These are phyloP conservation scores for Atrina japonica DNA, from an alignment of 2,888 invertebrate species.

Conservation along the genomic window DNA sequence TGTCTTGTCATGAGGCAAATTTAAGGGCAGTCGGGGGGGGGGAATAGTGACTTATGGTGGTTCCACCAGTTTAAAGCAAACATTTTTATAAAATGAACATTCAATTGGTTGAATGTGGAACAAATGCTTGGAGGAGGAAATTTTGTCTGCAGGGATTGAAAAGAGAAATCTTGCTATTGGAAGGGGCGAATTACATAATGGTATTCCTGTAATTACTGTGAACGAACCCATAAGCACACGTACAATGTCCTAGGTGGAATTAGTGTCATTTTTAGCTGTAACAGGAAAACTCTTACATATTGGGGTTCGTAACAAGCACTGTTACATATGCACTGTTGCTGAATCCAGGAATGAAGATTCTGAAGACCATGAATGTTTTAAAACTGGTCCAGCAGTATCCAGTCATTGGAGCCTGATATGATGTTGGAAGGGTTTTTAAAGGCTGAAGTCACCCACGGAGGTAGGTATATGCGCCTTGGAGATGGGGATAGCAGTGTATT, in stretches of 20 bases:
- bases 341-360: slow-evolving; percentile 13
- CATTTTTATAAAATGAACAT: not conserved
- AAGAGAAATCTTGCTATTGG: slow-evolving; percentile 24
- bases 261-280: slow-evolving; percentile 23
- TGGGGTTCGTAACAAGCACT: slow-evolving; percentile 27
- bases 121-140: slow-evolving; percentile 8
- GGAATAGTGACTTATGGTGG: too few relatives aligned
- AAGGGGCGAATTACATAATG: slow-evolving; percentile 9
- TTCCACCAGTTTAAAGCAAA: too few relatives aligned
- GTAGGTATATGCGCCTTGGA: slow-evolving; percentile 40
- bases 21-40: too few relatives aligned
- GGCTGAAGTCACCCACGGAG: slow-evolving; percentile 32
- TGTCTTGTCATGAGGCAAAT: too few relatives aligned
- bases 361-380: slow-evolving; percentile 39
- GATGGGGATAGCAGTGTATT: slow-evolving; percentile 49
- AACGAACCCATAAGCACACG: slow-evolving; percentile 20
- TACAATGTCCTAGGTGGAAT: slow-evolving; percentile 24
- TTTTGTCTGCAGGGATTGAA: slow-evolving; percentile 22
- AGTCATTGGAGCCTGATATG: slow-evolving; percentile 47
- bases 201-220: slow-evolving; percentile 17
- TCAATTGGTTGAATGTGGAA: slow-evolving; percentile 13
- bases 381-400: slow-evolving; percentile 43
- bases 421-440: slow-evolving; percentile 45
- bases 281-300: slow-evolving; percentile 29
- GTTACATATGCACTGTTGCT: slow-evolving; percentile 31